These are phyloP conservation scores for Cynopterus sphinx DNA, from an alignment of 2,797 vertebrate species.

Conservation along the genomic window DNA sequence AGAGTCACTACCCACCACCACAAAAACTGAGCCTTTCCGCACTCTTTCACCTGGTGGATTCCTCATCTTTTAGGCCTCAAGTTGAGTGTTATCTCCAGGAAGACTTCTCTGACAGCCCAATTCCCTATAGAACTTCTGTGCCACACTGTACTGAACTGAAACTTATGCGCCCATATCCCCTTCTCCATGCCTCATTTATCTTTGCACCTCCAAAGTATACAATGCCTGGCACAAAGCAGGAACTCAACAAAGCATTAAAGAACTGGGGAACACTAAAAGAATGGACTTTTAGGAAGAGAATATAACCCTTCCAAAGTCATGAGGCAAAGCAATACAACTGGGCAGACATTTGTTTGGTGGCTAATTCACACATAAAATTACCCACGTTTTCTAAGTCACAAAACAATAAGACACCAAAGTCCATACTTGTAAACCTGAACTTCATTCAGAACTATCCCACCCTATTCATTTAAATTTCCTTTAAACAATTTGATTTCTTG, in stretches of 20 bases:
- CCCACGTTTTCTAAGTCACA: constrained; percentile 30
- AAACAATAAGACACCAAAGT: constrained; percentile 27
- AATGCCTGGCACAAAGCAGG: background rate
- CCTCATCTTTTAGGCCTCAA: constrained; percentile 22
- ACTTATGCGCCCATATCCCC: background rate
- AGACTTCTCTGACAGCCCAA: background rate
- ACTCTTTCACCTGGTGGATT: background rate
- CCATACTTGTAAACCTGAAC: background rate
- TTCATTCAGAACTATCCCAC: background rate
- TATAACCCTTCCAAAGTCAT: background rate
- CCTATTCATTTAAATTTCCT: background rate
- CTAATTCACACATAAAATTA: constrained; percentile 22
- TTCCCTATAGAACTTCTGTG: background rate
- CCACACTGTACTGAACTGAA: background rate
- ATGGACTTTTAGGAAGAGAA: background rate
- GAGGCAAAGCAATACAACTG: background rate
- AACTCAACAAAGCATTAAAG: constrained; percentile 14
- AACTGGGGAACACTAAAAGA: background rate
- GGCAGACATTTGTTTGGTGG: background rate
- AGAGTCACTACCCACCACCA: background rate
- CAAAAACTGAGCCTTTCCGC: background rate
- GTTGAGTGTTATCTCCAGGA: background rate
- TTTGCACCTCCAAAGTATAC: background rate
- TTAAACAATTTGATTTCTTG: constrained; percentile 24
- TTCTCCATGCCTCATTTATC: constrained; percentile 14